Evolutionary conservation across 1,140 invertebrate species (phyloP).

Genomic region (Plutomurus gul): DNA sequence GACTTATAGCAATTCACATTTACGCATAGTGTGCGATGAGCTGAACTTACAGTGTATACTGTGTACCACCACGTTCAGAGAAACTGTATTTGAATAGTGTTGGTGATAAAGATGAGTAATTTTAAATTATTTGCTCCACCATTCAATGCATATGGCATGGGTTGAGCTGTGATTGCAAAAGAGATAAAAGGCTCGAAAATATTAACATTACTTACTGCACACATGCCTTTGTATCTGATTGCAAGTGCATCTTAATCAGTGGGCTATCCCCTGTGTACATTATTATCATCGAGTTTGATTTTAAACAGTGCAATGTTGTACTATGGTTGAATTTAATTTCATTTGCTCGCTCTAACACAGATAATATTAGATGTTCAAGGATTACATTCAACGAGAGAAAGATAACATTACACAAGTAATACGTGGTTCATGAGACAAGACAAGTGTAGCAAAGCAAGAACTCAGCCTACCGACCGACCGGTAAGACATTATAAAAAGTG

Average conservation of each 20-base stretch:
- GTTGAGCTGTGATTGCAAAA: neutral
- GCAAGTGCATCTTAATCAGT: constrained; percentile 12
- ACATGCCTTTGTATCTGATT: neutral
- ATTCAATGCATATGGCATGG: neutral
- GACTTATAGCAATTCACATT: too few species aligned
- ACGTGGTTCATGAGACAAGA: too few species aligned
- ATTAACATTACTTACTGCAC: neutral
- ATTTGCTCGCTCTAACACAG: neutral
- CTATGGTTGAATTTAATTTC: neutral
- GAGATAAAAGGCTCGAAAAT: neutral
- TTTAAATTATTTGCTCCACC: constrained; percentile 6
- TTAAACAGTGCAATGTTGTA: neutral
- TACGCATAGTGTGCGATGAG: too few species aligned
- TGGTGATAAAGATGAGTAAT: neutral
- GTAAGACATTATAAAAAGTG: neutral
- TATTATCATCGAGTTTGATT: neutral
- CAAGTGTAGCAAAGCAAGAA: neutral
- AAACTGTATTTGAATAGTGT: neutral
- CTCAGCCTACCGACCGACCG: neutral
- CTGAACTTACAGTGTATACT: too few species aligned
- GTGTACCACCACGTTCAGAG: neutral
- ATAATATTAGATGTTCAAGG: neutral
- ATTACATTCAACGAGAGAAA: too few species aligned
- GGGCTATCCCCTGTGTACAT: neutral
- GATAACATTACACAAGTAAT: too few species aligned